phyloP scores from a whole-genome alignment of 2,113 vertebrate species.

The Solea solea region DNA sequence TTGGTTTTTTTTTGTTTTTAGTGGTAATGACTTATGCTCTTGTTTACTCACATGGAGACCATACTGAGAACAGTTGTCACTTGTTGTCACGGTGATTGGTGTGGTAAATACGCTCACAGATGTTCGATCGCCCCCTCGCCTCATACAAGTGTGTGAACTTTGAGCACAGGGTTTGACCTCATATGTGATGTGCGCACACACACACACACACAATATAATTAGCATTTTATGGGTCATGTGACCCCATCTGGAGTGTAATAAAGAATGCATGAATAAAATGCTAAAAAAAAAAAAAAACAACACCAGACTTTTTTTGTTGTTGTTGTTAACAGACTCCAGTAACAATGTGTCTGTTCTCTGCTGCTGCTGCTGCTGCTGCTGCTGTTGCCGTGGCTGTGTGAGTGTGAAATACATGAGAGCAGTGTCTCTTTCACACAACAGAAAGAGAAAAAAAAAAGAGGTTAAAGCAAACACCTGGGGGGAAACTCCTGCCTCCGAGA shows the following conservation, averaged over 20 bases:
- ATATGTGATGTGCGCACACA: slow-evolving; percentile 64
- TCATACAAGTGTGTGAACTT: slow-evolving; percentile 55
- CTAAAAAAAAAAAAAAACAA: not conserved
- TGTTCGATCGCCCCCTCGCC: slow-evolving; percentile 50
- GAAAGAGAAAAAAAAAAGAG: slow-evolving; percentile 13
- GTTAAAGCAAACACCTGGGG: slow-evolving; percentile 64
- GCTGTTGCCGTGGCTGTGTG: slow-evolving; percentile 8
- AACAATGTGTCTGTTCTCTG: not conserved
- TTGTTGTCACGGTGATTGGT: slow-evolving; percentile 49
- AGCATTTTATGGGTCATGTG: slow-evolving; percentile 57
- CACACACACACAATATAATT: slow-evolving; percentile 50
- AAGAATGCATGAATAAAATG: slow-evolving; percentile 12
- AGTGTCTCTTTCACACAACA: slow-evolving; percentile 38
- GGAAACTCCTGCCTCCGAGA: slow-evolving; percentile 55
- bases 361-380: not conserved
- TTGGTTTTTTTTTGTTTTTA: not conserved
- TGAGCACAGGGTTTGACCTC: slow-evolving; percentile 61
- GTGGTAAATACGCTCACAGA: slow-evolving; percentile 63
- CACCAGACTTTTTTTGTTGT: not conserved
- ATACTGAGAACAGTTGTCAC: slow-evolving; percentile 44
- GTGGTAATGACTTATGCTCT: slow-evolving; percentile 23
- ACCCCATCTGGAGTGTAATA: slow-evolving; percentile 30
- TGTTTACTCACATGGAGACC: slow-evolving; percentile 67
- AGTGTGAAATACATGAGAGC: slow-evolving; percentile 20
- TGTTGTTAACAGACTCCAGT: not conserved